Evolutionary conservation across 2,113 vertebrate genomes (phyloP), one percentile per base, ranked within the genome.

Genomic region (Toxotes chatareus): DNA sequence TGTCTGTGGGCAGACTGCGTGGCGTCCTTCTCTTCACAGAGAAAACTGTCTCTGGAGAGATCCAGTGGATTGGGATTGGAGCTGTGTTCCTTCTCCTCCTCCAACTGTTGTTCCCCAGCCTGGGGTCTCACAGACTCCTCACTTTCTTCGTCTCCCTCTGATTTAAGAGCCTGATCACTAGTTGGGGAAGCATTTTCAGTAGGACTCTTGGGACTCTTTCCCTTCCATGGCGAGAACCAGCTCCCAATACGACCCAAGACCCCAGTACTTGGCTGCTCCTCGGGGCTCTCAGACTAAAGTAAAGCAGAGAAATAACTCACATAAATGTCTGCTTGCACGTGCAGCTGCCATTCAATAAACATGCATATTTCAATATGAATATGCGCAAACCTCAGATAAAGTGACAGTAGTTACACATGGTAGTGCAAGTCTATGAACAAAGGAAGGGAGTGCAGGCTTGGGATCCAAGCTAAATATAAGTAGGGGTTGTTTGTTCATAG

Each of bases 211-310:
- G 90, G 81, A 84, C 64, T 61, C 27, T 70, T 93, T 77, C 70
- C 88, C 64, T 51, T 92, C 89, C 93, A 94, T 0, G 93, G 93
- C 61, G 92, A 93, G 8, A 95, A 55, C 94, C 94, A 95, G 85
- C 90, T 94, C 64, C 94, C 94, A 8, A 95, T 92, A 27, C 94
- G 94, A 0, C 93, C 92, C 73, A 95, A 84, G 72, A 95, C 94
- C 73, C 94, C 92, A 32, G 93, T 85, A 14, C 89, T 92, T 1
- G 81, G 89, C 79, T 86, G 90, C 80, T 94, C 91, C 65, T 93
- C 91, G 0, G 90, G 91, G 56, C 23, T 88, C 62, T 95, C 92
- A n/a, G 94, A 90, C 93, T 95, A 73, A 57, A 89, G 57, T 42
- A 82, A 88, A 86, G 61, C 46, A 92, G 38, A 85, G 12, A 80